Percentiles rank a stretch among this genome's conserved stretches.
These are phyloP conservation scores for Cercopithecus mona DNA, from an alignment of 2,113 vertebrate species.

Conservation along the genomic window DNA sequence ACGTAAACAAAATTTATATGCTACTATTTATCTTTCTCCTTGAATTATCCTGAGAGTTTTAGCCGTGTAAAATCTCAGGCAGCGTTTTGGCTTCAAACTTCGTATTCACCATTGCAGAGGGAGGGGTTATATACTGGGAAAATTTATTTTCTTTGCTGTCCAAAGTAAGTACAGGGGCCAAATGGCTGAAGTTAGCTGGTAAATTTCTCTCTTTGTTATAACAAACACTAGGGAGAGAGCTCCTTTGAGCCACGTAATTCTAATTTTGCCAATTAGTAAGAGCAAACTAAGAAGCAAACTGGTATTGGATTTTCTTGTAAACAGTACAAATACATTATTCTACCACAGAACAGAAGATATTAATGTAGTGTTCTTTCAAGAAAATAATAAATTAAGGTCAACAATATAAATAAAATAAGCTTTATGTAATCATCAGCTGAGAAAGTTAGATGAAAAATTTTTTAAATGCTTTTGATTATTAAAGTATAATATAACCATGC, in stretches of 20 bases:
- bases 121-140: not conserved
- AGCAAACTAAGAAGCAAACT: not conserved
- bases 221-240: not conserved
- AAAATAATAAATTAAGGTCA: not conserved
- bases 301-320: not conserved
- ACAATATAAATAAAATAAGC: not conserved
- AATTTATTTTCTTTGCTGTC: not conserved
- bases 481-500: not conserved
- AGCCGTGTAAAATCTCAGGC: not conserved
- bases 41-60: constrained; percentile 17
- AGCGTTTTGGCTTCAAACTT: not conserved
- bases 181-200: not conserved
- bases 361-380: not conserved
- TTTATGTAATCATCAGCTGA: not conserved
- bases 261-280: not conserved
- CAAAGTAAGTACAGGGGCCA: not conserved
- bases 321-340: not conserved
- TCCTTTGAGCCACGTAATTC: not conserved
- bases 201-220: not conserved
- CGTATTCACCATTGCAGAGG: not conserved
- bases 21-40: not conserved
- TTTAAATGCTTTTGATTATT: not conserved
- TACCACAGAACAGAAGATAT: not conserved
- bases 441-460: constrained; percentile 15
- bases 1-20: constrained; percentile 38